Evolutionary conservation across 2,113 vertebrate genomes (phyloP).

Genomic region (Cryptotis parvus): DNA sequence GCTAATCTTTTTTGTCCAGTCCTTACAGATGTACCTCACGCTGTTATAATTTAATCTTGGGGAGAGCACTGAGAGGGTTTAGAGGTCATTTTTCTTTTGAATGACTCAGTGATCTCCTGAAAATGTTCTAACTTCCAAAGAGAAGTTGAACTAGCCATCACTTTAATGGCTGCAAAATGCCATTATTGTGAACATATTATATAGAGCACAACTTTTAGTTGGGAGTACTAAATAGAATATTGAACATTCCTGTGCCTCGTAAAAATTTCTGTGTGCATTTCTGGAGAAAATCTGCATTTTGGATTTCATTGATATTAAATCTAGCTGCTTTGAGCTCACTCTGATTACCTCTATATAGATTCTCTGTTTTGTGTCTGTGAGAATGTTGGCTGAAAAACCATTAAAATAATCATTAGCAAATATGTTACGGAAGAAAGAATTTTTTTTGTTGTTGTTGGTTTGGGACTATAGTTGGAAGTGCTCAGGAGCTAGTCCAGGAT

Average conservation of each 20-base stretch:
- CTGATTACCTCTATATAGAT: background rate
- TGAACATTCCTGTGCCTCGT: background rate
- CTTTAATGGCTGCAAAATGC: background rate
- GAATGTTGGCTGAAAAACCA: background rate
- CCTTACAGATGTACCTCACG: conserved; percentile 59
- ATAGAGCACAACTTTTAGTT: conserved; percentile 19
- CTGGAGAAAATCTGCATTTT: background rate
- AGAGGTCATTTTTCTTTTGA: conserved; percentile 34
- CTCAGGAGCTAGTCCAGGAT: too few species aligned
- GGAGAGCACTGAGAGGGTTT: conserved; percentile 45
- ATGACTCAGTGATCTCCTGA: conserved; percentile 21
- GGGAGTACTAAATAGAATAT: background rate
- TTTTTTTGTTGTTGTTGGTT: too few species aligned
- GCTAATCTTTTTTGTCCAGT: conserved; percentile 63
- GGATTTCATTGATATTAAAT: background rate
- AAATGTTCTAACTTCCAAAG: conserved; percentile 10
- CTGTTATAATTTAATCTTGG: conserved; percentile 44
- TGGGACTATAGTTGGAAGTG: too few species aligned
- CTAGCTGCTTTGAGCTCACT: background rate
- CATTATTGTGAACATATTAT: background rate
- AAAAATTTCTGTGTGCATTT: background rate
- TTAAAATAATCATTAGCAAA: background rate
- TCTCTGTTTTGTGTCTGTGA: background rate
- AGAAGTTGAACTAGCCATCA: conserved; percentile 37
- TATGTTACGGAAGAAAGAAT: background rate